Conservation (phyloP, 2,113 vertebrate genomes). For the Oreocharis arfaki region DNA sequence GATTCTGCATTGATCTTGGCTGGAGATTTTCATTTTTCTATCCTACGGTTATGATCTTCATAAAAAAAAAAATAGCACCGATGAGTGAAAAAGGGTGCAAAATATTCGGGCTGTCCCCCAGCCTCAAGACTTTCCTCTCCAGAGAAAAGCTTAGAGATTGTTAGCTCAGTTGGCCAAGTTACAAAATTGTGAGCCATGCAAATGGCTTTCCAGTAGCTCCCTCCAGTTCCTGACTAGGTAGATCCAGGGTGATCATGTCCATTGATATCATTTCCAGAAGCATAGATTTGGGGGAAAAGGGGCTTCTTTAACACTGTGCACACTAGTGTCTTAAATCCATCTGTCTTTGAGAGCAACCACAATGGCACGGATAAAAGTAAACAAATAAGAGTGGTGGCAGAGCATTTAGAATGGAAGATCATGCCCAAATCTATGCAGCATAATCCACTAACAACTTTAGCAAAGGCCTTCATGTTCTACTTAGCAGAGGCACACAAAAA, state of each 20-base stretch:
- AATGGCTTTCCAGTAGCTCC: neutral
- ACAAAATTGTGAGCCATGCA: neutral
- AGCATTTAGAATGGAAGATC: neutral
- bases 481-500: neutral
- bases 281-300: neutral
- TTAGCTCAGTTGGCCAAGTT: neutral
- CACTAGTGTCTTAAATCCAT: neutral
- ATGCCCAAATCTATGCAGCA: neutral
- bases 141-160: neutral
- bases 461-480: neutral
- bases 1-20: neutral
- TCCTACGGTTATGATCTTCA: neutral
- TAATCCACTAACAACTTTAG: neutral
- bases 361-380: neutral
- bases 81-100: neutral
- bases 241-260: neutral
- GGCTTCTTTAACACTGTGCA: neutral
- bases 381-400: neutral
- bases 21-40: neutral
- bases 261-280: neutral
- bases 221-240: neutral
- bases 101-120: neutral
- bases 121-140: neutral
- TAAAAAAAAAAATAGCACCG: neutral
- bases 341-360: neutral